These are phyloP conservation scores for Hirundichthys speculiger DNA, from an alignment of 2,113 vertebrate genomes.

Conservation along the genomic window DNA sequence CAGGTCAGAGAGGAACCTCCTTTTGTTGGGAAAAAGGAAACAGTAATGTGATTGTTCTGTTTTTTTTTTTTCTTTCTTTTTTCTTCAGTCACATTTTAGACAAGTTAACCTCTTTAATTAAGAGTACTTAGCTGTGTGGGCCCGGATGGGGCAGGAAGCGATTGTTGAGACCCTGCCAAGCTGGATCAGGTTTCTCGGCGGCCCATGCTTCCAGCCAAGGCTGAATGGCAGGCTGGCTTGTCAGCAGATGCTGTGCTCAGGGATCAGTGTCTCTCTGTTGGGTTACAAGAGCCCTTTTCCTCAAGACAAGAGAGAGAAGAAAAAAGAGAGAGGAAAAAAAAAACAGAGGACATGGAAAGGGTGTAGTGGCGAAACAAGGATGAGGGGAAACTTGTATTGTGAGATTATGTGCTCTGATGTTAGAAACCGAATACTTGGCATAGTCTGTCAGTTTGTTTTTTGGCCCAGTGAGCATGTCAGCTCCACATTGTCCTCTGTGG, in stretches of 20 bases:
- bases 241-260: slow-evolving; percentile 85
- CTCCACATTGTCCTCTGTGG: slow-evolving; percentile 62
- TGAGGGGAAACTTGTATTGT: slow-evolving; percentile 69
- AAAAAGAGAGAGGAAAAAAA: slow-evolving; percentile 3
- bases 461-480: slow-evolving; percentile 74
- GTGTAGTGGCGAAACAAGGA: slow-evolving; percentile 66
- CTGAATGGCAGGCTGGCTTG: slow-evolving; percentile 83
- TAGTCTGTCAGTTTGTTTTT: slow-evolving; percentile 73
- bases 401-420: slow-evolving; percentile 73
- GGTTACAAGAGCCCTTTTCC: slow-evolving; percentile 76
- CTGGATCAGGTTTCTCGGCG: slow-evolving; percentile 81
- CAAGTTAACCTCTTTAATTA: slow-evolving; percentile 86
- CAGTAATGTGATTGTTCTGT: slow-evolving; percentile 72
- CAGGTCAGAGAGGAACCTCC: slow-evolving; percentile 58
- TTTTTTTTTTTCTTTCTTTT: slow-evolving; percentile 53
- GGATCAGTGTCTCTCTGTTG: slow-evolving; percentile 79
- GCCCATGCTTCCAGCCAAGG: slow-evolving; percentile 74
- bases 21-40: slow-evolving; percentile 67
- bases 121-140: slow-evolving; percentile 80
- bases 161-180: slow-evolving; percentile 80
- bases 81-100: slow-evolving; percentile 78
- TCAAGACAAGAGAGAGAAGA: slow-evolving; percentile 66
- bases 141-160: slow-evolving; percentile 80
- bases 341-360: slow-evolving; percentile 64
- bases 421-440: slow-evolving; percentile 74